A percentile compares a stretch with the other conserved stretches of the same genome.
phyloP scores from a whole-genome alignment of 2,888 invertebrate species.

The Holacanthella duospinosa region DNA sequence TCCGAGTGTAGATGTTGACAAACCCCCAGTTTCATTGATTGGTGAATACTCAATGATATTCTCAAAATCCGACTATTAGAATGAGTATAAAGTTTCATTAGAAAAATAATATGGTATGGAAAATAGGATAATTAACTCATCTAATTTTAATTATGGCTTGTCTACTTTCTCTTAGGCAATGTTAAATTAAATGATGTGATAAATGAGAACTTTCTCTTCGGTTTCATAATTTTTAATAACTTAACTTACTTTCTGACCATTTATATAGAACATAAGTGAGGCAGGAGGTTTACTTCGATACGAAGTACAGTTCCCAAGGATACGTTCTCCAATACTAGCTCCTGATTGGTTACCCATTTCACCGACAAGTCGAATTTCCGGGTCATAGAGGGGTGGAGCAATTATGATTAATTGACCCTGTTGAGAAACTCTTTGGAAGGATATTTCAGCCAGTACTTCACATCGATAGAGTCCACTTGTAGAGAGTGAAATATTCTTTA shows the following conservation, averaged over 20 bases:
- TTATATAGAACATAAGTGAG: constrained; percentile 65
- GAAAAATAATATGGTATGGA: too few species aligned
- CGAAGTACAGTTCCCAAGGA: constrained; percentile 60
- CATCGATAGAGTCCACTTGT: constrained; percentile 32
- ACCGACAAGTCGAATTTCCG: constrained; percentile 21
- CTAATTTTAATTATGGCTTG: not conserved
- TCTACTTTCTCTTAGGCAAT: too few species aligned
- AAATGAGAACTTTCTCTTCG: not conserved
- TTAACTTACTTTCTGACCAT: constrained; percentile 45
- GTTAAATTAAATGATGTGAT: too few species aligned
- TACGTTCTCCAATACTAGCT: not conserved
- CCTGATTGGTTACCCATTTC: not conserved
- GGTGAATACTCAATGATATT: constrained; percentile 35
- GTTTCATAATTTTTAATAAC: constrained; percentile 9
- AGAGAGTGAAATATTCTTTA: constrained; percentile 31
- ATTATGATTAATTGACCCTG: constrained; percentile 32
- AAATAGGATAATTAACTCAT: not conserved
- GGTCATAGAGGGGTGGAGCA: constrained; percentile 32
- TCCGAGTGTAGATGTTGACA: constrained; percentile 36
- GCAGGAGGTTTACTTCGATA: constrained; percentile 65
- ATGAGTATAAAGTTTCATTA: too few species aligned
- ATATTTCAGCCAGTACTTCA: constrained; percentile 35
- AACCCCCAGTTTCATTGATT: constrained; percentile 27
- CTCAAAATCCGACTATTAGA: constrained; percentile 20
- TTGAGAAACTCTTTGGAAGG: constrained; percentile 28